Conservation (phyloP, 2,888 invertebrate species). For the Pachymerium ferrugineum region DNA sequence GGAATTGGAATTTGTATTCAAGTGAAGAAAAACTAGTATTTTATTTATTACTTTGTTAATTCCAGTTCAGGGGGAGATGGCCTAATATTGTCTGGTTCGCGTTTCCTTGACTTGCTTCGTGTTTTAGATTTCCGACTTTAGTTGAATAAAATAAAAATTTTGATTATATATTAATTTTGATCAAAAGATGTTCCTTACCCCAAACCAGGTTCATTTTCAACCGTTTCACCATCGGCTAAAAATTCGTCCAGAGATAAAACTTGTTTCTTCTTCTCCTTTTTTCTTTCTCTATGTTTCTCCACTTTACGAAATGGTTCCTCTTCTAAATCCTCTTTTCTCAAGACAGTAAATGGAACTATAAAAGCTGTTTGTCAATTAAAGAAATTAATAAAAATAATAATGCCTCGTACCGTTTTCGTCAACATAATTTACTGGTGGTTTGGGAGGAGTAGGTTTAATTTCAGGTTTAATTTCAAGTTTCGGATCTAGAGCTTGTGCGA, state of each 20-base stretch:
- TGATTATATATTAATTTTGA: too few relatives aligned
- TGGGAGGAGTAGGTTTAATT: neutral
- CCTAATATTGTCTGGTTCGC: too few relatives aligned
- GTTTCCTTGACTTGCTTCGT: too few relatives aligned
- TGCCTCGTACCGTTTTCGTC: neutral
- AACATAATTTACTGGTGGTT: neutral
- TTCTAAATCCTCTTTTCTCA: neutral
- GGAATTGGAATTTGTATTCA: too few relatives aligned
- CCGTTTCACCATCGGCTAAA: neutral
- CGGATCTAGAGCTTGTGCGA: neutral
- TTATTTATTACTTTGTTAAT: too few relatives aligned
- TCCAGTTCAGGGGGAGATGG: too few relatives aligned
- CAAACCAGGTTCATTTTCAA: neutral
- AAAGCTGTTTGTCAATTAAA: too few relatives aligned
- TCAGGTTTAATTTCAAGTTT: neutral
- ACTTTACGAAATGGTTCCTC: neutral
- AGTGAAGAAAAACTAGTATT: too few relatives aligned
- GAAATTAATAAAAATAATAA: neutral
- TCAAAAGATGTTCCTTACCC: too few relatives aligned
- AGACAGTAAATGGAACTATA: neutral
- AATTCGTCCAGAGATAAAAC: neutral
- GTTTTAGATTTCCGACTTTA: too few relatives aligned
- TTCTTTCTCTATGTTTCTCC: neutral
- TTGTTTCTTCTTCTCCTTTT: slow-evolving; percentile 1
- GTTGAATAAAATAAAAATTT: too few relatives aligned